A percentile compares a stretch with the other conserved stretches of the same genome.
Evolutionary conservation across 2,888 invertebrate species (phyloP).

Genomic region (Sarcophaga caerulescens): DNA sequence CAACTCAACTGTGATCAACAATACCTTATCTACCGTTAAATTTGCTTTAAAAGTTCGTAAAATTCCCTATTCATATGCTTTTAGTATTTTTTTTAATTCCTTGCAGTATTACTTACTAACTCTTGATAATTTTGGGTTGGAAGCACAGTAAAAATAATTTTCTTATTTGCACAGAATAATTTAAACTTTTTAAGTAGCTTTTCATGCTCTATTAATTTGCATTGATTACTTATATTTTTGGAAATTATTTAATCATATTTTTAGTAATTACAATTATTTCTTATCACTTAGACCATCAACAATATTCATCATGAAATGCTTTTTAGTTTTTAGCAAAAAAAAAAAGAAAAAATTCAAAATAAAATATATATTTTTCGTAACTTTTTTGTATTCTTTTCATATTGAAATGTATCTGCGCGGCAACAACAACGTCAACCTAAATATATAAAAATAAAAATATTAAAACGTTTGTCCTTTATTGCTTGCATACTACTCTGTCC

Average conservation of each 20-base stretch:
- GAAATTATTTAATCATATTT: slow-evolving; percentile 23
- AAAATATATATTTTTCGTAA: slow-evolving; percentile 57
- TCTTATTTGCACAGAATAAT: slow-evolving; percentile 36
- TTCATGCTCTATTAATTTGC: slow-evolving; percentile 56
- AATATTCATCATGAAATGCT: slow-evolving; percentile 21
- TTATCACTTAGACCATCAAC: slow-evolving; percentile 40
- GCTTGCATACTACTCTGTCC: slow-evolving; percentile 59
- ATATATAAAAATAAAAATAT: slow-evolving; percentile 19
- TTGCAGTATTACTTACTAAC: not conserved
- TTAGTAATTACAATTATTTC: slow-evolving; percentile 38
- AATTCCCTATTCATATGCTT: slow-evolving; percentile 29
- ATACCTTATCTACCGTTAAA: slow-evolving; percentile 48
- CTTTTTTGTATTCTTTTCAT: slow-evolving; percentile 67
- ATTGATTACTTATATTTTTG: slow-evolving; percentile 42
- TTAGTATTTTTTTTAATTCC: not conserved
- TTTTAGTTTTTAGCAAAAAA: slow-evolving; percentile 43
- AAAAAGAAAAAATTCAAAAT: slow-evolving; percentile 21
- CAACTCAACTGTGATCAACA: slow-evolving; percentile 66
- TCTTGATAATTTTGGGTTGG: slow-evolving; percentile 52
- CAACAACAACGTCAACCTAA: slow-evolving; percentile 58
- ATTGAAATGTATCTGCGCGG: slow-evolving; percentile 57
- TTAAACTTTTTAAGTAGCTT: slow-evolving; percentile 37
- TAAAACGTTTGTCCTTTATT: slow-evolving; percentile 64
- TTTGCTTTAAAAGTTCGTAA: slow-evolving; percentile 64
- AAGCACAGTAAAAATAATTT: slow-evolving; percentile 30